These are phyloP conservation scores for Ormyrus nitidulus DNA, from an alignment of 2,888 invertebrate genomes.

Conservation along the genomic window DNA sequence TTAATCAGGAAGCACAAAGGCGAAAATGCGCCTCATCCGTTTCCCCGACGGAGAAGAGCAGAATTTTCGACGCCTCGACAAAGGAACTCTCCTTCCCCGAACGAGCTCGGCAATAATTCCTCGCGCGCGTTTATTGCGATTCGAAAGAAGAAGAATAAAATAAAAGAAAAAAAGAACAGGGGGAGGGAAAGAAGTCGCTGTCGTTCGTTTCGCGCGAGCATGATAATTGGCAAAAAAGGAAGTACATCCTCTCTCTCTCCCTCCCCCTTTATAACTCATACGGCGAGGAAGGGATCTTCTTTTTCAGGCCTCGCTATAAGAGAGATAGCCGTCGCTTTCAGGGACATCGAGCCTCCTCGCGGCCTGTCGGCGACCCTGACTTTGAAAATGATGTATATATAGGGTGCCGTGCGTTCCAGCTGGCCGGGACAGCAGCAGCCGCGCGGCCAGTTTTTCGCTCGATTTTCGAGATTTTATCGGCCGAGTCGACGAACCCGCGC, in stretches of 20 bases:
- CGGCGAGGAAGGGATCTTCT: background rate
- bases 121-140: conserved; percentile 38
- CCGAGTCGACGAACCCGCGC: conserved; percentile 11
- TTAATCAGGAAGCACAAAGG: no score
- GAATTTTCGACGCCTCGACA: background rate
- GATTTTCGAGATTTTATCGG: conserved; percentile 42
- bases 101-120: background rate
- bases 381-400: conserved; percentile 59
- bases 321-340: conserved; percentile 14
- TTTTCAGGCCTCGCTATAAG: background rate
- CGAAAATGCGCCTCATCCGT: no score
- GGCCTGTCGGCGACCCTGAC: conserved; percentile 56
- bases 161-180: background rate
- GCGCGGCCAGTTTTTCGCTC: conserved; percentile 38
- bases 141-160: background rate
- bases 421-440: conserved; percentile 2
- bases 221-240: conserved; percentile 49
- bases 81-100: background rate
- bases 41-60: no score
- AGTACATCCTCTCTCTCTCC: background rate
- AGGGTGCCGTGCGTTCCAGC: conserved; percentile 20
- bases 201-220: conserved; percentile 13
- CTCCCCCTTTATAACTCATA: conserved; percentile 7
- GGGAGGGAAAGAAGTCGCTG: background rate
- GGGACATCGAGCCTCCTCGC: conserved; percentile 34